Evolutionary conservation across 2,797 vertebrate genomes (phyloP).

Genomic region (Phrynocephalus guinanensis): DNA sequence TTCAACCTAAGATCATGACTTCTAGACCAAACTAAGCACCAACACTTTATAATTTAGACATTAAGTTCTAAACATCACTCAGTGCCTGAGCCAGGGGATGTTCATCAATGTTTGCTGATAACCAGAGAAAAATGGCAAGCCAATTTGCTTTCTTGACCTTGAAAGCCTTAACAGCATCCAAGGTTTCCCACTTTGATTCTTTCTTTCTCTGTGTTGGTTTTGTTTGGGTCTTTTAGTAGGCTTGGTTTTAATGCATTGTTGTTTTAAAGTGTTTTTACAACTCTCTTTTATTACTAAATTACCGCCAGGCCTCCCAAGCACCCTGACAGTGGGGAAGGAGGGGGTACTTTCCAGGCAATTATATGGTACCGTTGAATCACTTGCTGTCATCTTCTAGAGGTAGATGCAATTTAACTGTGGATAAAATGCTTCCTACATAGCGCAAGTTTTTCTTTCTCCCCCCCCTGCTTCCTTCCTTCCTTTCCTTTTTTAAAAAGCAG

Average conservation of each 20-base stretch:
- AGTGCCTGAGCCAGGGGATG: too few species aligned
- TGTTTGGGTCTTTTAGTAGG: conserved; percentile 31
- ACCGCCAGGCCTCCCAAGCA: conserved; percentile 40
- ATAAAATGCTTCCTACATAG: conserved; percentile 50
- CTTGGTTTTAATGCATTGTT: conserved; percentile 61
- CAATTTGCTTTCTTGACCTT: background rate
- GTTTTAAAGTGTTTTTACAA: conserved; percentile 70
- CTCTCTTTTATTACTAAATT: conserved; percentile 65
- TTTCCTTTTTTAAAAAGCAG: conserved; percentile 34
- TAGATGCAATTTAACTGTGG: conserved; percentile 52
- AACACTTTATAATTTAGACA: background rate
- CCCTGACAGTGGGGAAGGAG: background rate
- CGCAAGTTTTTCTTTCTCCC: background rate
- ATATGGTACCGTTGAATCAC: conserved; percentile 29
- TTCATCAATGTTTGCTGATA: background rate
- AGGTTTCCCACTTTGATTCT: conserved; percentile 34
- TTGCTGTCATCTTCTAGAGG: conserved; percentile 44
- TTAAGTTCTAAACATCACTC: background rate
- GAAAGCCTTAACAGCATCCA: background rate
- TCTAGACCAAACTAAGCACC: background rate
- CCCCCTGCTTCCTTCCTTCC: conserved; percentile 1
- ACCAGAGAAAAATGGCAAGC: background rate
- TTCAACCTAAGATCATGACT: background rate
- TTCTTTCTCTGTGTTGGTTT: background rate
- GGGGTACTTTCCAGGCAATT: conserved; percentile 17